A percentile compares a stretch with the other conserved stretches of the same genome.
phyloP scores from a whole-genome alignment of 2,888 invertebrate species.

The Drosophila mayaguana region DNA sequence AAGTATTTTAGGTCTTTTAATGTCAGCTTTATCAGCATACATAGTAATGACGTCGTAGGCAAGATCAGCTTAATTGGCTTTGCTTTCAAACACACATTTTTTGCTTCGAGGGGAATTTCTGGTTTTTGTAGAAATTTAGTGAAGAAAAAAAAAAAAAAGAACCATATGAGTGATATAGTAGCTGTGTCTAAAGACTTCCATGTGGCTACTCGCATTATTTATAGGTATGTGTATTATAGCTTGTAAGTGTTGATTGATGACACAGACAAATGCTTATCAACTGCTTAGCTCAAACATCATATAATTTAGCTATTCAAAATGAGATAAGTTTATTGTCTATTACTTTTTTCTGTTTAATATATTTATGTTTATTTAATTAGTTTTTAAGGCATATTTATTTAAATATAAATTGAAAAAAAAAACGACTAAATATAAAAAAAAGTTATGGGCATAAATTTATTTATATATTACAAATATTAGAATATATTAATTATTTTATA shows the following conservation, averaged over 20 bases:
- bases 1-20: background rate
- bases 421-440: no score
- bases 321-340: background rate
- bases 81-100: slow-evolving; percentile 14
- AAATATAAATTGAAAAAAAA: no score
- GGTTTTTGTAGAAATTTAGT: slow-evolving; percentile 29
- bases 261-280: slow-evolving; percentile 21
- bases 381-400: no score
- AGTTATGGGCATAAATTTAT: no score
- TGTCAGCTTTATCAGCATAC: slow-evolving; percentile 15
- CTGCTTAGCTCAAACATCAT: slow-evolving; percentile 2
- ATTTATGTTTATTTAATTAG: background rate
- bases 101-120: slow-evolving; percentile 37
- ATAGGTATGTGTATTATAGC: background rate
- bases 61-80: background rate
- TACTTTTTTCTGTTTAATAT: no score
- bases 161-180: background rate
- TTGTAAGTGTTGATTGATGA: slow-evolving; percentile 1
- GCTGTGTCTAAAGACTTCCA: no score
- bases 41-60: background rate
- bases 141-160: background rate
- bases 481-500: no score
- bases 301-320: background rate
- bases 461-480: no score
- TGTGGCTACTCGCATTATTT: background rate